phyloP scores from a whole-genome alignment of 2,797 vertebrate genomes.

The Hipposideros larvatus region DNA sequence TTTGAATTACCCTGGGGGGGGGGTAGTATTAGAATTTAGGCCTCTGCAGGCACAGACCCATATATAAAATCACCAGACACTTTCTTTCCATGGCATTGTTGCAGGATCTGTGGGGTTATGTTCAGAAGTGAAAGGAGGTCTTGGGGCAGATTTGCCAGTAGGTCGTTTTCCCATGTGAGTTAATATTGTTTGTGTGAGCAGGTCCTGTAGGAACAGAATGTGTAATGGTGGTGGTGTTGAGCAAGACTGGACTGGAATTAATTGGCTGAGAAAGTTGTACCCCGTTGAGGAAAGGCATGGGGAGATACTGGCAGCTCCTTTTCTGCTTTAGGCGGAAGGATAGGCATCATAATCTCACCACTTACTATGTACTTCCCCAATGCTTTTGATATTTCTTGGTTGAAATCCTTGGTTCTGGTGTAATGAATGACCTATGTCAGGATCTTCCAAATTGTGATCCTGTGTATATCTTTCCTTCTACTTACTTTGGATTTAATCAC shows the following conservation, averaged over 20 bases:
- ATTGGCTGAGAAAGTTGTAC: conserved; percentile 39
- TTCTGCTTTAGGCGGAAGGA: background rate
- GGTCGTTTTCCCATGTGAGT: conserved; percentile 41
- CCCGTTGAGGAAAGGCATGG: background rate
- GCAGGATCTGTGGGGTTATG: background rate
- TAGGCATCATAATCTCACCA: background rate
- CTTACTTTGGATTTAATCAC: conserved; percentile 39
- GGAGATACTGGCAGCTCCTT: background rate
- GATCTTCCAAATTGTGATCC: conserved; percentile 34
- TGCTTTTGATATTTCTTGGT: conserved; percentile 45
- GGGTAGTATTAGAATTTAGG: background rate
- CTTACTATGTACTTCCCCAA: background rate
- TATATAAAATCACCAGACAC: background rate
- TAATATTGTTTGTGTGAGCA: conserved; percentile 50
- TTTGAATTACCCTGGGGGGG: background rate
- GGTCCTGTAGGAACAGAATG: conserved; percentile 1
- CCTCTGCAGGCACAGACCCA: background rate
- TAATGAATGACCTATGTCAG: background rate
- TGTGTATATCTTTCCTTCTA: conserved; percentile 11
- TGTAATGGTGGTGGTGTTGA: conserved; percentile 26
- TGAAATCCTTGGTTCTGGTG: conserved; percentile 26
- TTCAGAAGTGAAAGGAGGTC: conserved; percentile 16
- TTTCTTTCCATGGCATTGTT: conserved; percentile 22
- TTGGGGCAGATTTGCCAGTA: background rate
- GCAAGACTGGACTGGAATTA: conserved; percentile 60